Conservation (phyloP, 2,113 vertebrate species). For the Himantopus leucocephalus region DNA sequence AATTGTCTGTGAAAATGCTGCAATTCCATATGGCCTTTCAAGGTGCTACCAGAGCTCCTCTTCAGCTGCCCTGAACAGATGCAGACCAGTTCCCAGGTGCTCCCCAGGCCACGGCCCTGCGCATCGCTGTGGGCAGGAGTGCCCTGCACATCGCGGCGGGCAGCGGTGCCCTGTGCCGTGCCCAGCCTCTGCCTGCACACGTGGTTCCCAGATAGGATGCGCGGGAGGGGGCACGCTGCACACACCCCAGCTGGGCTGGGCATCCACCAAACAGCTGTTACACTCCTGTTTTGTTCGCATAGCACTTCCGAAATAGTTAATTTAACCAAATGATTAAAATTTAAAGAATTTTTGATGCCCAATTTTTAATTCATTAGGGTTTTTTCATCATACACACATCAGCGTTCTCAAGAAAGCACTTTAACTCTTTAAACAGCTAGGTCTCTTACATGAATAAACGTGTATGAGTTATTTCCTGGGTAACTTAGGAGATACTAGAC, state of each 20-base stretch:
- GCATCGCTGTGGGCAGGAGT: background rate
- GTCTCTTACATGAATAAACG: background rate
- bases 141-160: rapidly evolving
- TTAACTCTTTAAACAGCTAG: background rate
- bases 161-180: background rate
- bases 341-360: background rate
- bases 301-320: background rate
- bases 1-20: background rate
- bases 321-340: background rate
- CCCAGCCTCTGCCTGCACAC: background rate
- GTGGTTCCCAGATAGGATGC: background rate
- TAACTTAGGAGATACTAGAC: background rate
- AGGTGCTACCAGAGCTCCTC: background rate
- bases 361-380: background rate
- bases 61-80: background rate
- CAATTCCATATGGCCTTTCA: background rate
- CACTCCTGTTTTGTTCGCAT: background rate
- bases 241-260: background rate
- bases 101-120: background rate
- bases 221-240: background rate
- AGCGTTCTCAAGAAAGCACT: background rate
- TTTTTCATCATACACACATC: background rate
- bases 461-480: background rate
- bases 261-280: background rate
- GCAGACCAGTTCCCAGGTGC: background rate